Conservation (phyloP, 2,797 vertebrate genomes). For the Mycteria americana region DNA sequence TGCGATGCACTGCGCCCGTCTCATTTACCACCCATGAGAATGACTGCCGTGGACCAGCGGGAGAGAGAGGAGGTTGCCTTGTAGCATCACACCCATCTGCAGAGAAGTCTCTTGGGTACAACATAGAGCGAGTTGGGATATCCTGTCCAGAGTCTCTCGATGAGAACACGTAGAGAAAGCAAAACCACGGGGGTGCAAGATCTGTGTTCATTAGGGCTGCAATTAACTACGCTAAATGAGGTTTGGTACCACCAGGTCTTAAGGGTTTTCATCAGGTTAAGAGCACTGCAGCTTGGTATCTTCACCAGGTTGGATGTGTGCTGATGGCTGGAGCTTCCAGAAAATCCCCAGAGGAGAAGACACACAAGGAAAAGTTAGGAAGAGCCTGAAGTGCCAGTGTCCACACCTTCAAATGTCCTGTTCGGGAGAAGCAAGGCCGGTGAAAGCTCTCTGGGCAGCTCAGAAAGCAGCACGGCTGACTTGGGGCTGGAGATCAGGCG, state of each 20-base stretch:
- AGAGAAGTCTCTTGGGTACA: background rate
- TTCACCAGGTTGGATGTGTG: background rate
- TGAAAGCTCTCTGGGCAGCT: background rate
- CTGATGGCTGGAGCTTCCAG: background rate
- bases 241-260: background rate
- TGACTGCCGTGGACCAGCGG: background rate
- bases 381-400: background rate
- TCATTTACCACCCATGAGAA: background rate
- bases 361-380: background rate
- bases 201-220: background rate
- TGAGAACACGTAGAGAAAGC: background rate
- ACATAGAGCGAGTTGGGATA: background rate
- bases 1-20: background rate
- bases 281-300: background rate
- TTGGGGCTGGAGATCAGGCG: rapidly evolving
- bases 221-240: background rate
- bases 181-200: background rate
- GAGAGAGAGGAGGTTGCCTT: background rate
- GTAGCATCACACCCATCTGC: background rate
- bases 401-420: background rate
- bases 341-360: background rate
- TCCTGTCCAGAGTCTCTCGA: rapidly evolving
- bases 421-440: background rate
- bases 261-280: background rate
- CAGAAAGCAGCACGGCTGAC: background rate